Evolutionary conservation across 2,113 vertebrate genomes (phyloP).

Genomic region (Grallaria varia): DNA sequence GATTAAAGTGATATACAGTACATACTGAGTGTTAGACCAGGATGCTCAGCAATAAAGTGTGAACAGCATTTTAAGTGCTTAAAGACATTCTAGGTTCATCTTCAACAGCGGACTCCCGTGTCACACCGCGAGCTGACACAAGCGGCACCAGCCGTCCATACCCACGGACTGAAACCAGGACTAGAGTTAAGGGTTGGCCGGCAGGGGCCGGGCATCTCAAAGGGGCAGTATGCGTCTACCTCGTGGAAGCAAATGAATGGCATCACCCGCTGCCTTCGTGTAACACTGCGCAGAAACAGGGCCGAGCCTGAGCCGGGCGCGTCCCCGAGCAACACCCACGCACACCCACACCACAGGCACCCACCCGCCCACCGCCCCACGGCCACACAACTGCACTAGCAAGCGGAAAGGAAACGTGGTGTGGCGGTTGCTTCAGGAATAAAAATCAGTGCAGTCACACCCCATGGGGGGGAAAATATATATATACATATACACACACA

Average conservation of each 20-base stretch:
- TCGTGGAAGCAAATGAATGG: constrained; percentile 71
- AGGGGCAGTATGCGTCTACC: constrained; percentile 63
- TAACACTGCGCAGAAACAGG: constrained; percentile 70
- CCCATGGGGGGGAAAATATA: constrained; percentile 71
- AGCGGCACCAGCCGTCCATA: constrained; percentile 81
- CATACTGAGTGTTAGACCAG: constrained; percentile 85
- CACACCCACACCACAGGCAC: not conserved
- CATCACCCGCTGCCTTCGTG: constrained; percentile 58
- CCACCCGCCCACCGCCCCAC: not conserved
- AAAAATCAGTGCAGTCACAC: constrained; percentile 81
- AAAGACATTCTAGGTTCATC: constrained; percentile 79
- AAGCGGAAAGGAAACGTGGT: constrained; percentile 68
- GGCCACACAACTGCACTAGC: constrained; percentile 53
- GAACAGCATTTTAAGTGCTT: constrained; percentile 88
- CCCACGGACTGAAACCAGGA: constrained; percentile 79
- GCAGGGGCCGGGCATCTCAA: too few species aligned
- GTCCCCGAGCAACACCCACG: not conserved
- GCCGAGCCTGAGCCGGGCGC: not conserved
- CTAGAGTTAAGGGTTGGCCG: constrained; percentile 74
- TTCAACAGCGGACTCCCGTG: constrained; percentile 73
- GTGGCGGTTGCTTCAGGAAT: constrained; percentile 76
- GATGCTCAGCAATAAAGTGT: constrained; percentile 82
- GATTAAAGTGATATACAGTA: constrained; percentile 91
- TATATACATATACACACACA: constrained; percentile 56
- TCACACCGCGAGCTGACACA: constrained; percentile 73